Conservation (phyloP, 2,113 vertebrate genomes). For the Lutjanus erythropterus region DNA sequence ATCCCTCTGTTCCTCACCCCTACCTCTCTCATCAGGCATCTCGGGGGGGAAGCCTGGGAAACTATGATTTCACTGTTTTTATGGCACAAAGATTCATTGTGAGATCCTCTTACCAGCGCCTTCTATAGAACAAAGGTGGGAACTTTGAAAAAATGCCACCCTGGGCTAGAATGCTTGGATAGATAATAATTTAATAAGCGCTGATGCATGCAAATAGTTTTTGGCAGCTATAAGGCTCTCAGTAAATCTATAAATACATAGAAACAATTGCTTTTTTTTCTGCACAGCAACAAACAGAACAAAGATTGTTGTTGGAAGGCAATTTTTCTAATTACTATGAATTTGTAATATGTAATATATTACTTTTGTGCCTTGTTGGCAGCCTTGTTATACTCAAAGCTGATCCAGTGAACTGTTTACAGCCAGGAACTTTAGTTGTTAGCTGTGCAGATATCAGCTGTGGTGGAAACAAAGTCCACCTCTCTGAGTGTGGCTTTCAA, state of each 20-base stretch:
- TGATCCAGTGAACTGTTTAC: too few relatives aligned
- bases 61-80: constrained; percentile 86
- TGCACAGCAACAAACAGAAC: background rate
- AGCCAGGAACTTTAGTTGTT: too few relatives aligned
- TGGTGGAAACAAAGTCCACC: too few relatives aligned
- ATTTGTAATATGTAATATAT: background rate
- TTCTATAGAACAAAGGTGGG: constrained; percentile 78
- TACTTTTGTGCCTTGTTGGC: too few relatives aligned
- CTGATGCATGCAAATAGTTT: background rate
- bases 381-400: too few relatives aligned
- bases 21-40: constrained; percentile 71
- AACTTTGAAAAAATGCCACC: constrained; percentile 21
- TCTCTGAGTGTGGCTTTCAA: too few relatives aligned
- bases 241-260: background rate
- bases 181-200: background rate
- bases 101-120: constrained; percentile 70
- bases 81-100: constrained; percentile 90
- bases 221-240: background rate
- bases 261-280: background rate
- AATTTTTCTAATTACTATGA: background rate
- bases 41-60: constrained; percentile 84
- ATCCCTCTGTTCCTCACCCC: constrained; percentile 43
- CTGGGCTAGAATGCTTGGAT: background rate
- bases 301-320: background rate
- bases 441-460: too few relatives aligned